Base-by-base conservation (phyloP, 1,140 invertebrate genomes). In the Polypedilum vanderplanki region DNA sequence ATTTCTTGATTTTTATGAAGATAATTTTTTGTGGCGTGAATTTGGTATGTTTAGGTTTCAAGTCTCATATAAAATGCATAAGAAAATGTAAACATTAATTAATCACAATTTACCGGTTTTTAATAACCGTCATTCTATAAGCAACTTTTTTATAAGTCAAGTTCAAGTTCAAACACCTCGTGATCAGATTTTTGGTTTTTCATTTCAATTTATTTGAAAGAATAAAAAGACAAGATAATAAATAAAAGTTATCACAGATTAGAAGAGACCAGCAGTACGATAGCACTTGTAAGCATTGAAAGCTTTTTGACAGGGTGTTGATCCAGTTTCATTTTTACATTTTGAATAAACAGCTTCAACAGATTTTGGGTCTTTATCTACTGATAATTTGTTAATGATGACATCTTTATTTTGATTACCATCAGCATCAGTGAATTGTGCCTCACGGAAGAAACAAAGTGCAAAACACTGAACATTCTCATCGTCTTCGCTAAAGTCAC, bases 251-350 rank as follows among this genome's bases (percentile, higher is more conserved):
- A 20, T 70, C 65, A 18, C 65, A 70, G 65, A 67, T 67, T 67
- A 67, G 18, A 70, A 70, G 8, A 20, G 17, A 8, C 17, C 65
- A 20, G 17, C 65, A 18, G 17, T 20, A 1, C 65, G 17, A 10
- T 70, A 70, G 10, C 65, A 70, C 20, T 70, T 70, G 65, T 70
- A 70, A 70, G 65, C 20, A 12, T 70, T 70, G 10, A 70, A 70
- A 8, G 65, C 65, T 9, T 18, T 70, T 3, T 22, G 15, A 12
- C 65, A 70, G 7, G 65, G 65, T 70, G 65, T 18, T 70, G 65
- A 10, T 18, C 65, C 65, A 0, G n/a, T 7, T 7, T 3, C 65
- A 10, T 18, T 10, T 18, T 70, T 70, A 18, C 65, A 70, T 12
- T 70, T 70, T 18, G n/a, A n/a, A 20, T 70, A 70, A 20, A 10